Percentiles rank a stretch among this genome's conserved stretches.
phyloP scores from a whole-genome alignment of 1,140 invertebrate species.

The Ooceraea biroi region DNA sequence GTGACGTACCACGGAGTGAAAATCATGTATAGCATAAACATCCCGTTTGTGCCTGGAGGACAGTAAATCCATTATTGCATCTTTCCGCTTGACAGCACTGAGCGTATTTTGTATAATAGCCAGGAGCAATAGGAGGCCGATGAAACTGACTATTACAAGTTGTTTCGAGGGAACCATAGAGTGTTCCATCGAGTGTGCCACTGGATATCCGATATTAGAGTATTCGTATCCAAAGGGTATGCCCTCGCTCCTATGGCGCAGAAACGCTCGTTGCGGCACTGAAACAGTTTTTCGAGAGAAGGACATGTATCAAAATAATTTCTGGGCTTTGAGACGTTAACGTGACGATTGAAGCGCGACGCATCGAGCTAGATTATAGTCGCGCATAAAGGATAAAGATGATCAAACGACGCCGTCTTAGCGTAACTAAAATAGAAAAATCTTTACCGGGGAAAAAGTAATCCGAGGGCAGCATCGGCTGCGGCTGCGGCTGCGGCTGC shows the following conservation, averaged over 20 bases:
- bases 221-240: conserved; percentile 66
- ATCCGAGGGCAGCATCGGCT: conserved; percentile 66
- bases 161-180: conserved; percentile 81
- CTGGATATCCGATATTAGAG: conserved; percentile 65
- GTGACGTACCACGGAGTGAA: conserved; percentile 74
- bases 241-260: conserved; percentile 60
- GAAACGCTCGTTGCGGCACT: conserved; percentile 52
- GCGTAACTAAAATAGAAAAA: conserved; percentile 61
- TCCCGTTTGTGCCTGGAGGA: conserved; percentile 80
- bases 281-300: conserved; percentile 35
- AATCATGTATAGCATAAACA: conserved; percentile 63
- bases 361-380: conserved; percentile 42
- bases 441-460: conserved; percentile 77
- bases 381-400: conserved; percentile 51
- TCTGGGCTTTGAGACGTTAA: conserved; percentile 46
- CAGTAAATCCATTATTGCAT: conserved; percentile 78
- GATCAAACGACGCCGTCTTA: conserved; percentile 35
- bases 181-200: conserved; percentile 72
- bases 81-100: conserved; percentile 78
- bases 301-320: conserved; percentile 12
- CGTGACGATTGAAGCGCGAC: conserved; percentile 39
- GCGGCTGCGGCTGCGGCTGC: conserved; percentile 38
- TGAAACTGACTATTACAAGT: conserved; percentile 83
- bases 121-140: conserved; percentile 83
- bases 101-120: conserved; percentile 84